These are phyloP conservation scores for Butorides virescens DNA, from an alignment of 2,113 vertebrate species.

Conservation along the genomic window DNA sequence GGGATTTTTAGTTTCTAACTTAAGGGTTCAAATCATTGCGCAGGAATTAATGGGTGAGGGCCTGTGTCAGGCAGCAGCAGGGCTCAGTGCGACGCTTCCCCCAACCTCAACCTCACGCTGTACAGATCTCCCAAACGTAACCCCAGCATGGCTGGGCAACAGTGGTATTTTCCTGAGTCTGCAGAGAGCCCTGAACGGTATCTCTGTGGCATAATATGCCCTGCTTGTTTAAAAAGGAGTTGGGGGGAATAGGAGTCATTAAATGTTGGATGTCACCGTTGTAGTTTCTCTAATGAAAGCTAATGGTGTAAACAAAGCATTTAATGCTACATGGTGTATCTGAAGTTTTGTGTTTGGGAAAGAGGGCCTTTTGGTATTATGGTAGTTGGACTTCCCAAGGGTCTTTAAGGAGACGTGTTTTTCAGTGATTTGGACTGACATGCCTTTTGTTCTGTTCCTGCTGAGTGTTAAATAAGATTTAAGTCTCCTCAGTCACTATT, in stretches of 20 bases:
- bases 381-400: background rate
- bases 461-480: conserved; percentile 50
- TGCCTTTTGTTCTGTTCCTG: conserved; percentile 1
- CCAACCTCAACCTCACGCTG: rapidly evolving
- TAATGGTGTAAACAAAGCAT: background rate
- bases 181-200: background rate
- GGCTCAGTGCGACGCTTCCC: background rate
- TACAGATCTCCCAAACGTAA: rapidly evolving
- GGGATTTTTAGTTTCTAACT: background rate
- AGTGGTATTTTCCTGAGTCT: background rate
- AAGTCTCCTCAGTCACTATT: background rate
- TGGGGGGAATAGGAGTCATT: background rate
- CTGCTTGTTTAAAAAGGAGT: background rate
- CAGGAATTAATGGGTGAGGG: background rate
- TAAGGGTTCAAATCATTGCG: rapidly evolving
- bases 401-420: background rate
- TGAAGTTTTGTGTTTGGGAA: background rate
- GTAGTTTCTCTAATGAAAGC: background rate
- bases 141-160: background rate
- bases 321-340: rapidly evolving
- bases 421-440: background rate
- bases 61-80: background rate
- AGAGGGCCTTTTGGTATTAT: background rate
- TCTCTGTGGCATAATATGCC: background rate
- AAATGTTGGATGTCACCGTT: background rate